These are phyloP conservation scores for Acleris holmiana DNA, from an alignment of 2,888 invertebrate genomes.

Conservation along the genomic window DNA sequence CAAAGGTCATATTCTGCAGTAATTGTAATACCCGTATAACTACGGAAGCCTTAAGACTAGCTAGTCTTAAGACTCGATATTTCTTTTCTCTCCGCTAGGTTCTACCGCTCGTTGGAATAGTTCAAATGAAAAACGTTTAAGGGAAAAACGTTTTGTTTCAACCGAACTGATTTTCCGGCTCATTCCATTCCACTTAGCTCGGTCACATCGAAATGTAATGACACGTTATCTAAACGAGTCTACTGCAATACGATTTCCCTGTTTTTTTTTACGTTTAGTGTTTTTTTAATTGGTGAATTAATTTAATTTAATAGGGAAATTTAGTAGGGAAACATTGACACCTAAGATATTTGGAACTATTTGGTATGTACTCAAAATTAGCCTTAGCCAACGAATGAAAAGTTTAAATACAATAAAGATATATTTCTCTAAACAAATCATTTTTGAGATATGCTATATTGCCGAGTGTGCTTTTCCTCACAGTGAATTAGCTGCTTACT, in stretches of 20 bases:
- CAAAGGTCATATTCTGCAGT: slow-evolving; percentile 1
- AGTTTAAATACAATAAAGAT: too few relatives aligned
- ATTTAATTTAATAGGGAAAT: too few relatives aligned
- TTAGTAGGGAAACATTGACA: too few relatives aligned
- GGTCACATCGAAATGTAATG: slow-evolving; percentile 25
- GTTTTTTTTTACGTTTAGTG: background rate
- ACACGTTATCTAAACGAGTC: slow-evolving; percentile 4
- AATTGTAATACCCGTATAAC: slow-evolving; percentile 2
- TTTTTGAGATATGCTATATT: too few relatives aligned
- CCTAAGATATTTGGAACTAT: too few relatives aligned
- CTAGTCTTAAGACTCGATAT: background rate
- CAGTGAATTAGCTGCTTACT: too few relatives aligned
- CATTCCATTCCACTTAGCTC: slow-evolving; percentile 19
- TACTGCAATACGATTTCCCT: background rate
- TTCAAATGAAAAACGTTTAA: slow-evolving; percentile 11
- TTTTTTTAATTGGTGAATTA: background rate
- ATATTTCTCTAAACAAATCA: too few relatives aligned
- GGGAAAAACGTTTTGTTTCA: slow-evolving; percentile 14
- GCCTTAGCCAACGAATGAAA: too few relatives aligned
- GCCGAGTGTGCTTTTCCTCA: too few relatives aligned
- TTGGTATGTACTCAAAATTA: too few relatives aligned
- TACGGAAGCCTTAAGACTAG: background rate
- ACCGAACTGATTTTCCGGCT: slow-evolving; percentile 25
- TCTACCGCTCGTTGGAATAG: slow-evolving; percentile 8
- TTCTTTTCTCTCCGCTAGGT: slow-evolving; percentile 5